phyloP scores from a whole-genome alignment of 2,888 invertebrate species.

The Graphium colonna region DNA sequence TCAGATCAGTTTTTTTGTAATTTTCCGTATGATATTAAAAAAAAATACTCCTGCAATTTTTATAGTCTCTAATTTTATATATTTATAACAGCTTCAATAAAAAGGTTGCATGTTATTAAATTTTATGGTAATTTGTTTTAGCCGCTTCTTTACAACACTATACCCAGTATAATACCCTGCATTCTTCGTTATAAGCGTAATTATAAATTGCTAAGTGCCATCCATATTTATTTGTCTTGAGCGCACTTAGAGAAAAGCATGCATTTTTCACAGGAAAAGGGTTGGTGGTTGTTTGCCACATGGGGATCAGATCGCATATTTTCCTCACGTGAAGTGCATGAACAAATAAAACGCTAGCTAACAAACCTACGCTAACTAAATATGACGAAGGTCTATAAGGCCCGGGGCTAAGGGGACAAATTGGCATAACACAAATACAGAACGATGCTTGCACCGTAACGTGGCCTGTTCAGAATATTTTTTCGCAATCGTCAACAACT shows the following conservation, averaged over 20 bases:
- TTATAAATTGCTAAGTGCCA: too few relatives aligned
- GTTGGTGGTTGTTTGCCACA: neutral
- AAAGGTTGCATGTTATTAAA: too few relatives aligned
- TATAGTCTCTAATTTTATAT: too few relatives aligned
- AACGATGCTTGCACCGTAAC: neutral
- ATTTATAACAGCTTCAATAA: too few relatives aligned
- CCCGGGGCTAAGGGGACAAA: constrained; percentile 5
- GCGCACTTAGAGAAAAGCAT: neutral
- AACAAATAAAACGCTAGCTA: constrained; percentile 7
- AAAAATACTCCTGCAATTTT: too few relatives aligned
- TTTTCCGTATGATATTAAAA: too few relatives aligned
- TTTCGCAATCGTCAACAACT: too few relatives aligned
- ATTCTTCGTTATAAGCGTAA: too few relatives aligned
- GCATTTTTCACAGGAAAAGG: neutral
- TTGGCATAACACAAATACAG: constrained; percentile 4
- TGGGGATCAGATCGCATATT: constrained; percentile 3
- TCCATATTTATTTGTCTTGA: neutral
- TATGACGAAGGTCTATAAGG: neutral
- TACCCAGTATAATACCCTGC: too few relatives aligned
- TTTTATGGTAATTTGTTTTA: too few relatives aligned
- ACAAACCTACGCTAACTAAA: neutral
- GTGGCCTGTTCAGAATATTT: neutral
- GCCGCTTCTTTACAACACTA: too few relatives aligned
- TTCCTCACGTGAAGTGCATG: neutral
- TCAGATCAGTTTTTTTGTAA: too few relatives aligned